Conservation (phyloP, 2,113 vertebrate species). For the Centropristis striata region DNA sequence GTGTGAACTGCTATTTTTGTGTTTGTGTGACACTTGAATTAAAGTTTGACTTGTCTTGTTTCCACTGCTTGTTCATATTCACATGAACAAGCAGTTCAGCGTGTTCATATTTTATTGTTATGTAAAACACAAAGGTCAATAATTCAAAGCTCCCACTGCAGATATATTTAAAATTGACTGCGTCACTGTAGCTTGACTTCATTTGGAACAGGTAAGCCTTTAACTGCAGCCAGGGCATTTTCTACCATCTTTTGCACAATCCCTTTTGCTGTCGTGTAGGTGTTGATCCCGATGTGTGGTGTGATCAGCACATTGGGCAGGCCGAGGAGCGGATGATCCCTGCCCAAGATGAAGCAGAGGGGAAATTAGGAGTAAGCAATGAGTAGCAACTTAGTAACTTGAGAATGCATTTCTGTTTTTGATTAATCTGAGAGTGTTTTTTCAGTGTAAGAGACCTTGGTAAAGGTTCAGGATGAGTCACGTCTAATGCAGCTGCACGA, state of each 20-base stretch:
- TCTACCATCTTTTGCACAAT: constrained; percentile 45
- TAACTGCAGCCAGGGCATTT: constrained; percentile 50
- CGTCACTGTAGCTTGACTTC: constrained; percentile 45
- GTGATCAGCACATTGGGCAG: constrained; percentile 59
- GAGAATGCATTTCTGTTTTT: not conserved
- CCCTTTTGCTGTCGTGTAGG: not conserved
- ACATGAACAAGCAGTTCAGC: no score
- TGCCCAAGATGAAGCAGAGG: not conserved
- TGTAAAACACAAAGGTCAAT: no score
- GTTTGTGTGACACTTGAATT: no score
- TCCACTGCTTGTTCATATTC: no score
- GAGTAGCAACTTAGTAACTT: not conserved
- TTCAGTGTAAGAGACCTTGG: constrained; percentile 75
- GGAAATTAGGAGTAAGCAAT: not conserved
- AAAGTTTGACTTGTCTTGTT: no score
- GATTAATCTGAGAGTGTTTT: not conserved
- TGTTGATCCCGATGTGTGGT: constrained; percentile 51
- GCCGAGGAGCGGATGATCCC: constrained; percentile 55
- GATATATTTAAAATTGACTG: no score
- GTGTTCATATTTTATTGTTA: no score
- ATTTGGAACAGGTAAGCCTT: constrained; percentile 38
- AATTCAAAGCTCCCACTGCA: no score
- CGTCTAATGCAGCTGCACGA: constrained; percentile 72
- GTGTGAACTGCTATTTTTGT: no score
- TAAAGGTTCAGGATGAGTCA: constrained; percentile 81